Conservation (phyloP, 2,888 invertebrate genomes). For the Nemurella pictetii region DNA sequence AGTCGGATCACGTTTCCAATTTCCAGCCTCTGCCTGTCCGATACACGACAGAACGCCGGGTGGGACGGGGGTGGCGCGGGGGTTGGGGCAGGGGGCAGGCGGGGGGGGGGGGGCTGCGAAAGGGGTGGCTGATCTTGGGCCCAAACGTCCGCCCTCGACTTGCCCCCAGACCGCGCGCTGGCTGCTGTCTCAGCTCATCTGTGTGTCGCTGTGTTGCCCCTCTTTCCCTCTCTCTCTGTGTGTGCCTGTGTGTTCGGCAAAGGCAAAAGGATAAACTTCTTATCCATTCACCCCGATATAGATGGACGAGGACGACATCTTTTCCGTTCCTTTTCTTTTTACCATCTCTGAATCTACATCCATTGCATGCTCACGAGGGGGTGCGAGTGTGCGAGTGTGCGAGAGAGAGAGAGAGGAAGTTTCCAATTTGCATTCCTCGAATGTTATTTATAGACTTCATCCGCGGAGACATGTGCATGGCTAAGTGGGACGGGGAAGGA, state of each 20-base stretch:
- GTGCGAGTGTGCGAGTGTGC: background rate
- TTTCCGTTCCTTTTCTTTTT: background rate
- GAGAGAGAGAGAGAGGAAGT: constrained; percentile 7
- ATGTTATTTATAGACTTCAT: constrained; percentile 17
- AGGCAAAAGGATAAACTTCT: background rate
- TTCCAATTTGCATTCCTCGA: constrained; percentile 20
- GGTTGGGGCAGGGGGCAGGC: background rate
- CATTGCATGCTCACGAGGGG: background rate
- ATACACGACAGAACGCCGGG: constrained; percentile 19
- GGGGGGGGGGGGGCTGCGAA: background rate
- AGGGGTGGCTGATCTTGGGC: background rate
- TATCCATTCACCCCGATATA: background rate
- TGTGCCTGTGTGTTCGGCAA: background rate
- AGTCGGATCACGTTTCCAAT: constrained; percentile 28
- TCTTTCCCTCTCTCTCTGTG: background rate
- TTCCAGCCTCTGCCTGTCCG: constrained; percentile 27
- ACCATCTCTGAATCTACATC: background rate
- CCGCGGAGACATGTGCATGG: background rate
- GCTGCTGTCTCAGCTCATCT: background rate
- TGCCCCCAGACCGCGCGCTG: background rate
- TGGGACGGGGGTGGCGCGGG: constrained; percentile 3
- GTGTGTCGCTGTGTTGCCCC: no score
- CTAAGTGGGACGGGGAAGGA: background rate
- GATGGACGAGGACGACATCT: background rate
- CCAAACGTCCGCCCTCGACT: background rate